Conservation (phyloP, 2,113 vertebrate genomes). For the Pogonocichla stellata region DNA sequence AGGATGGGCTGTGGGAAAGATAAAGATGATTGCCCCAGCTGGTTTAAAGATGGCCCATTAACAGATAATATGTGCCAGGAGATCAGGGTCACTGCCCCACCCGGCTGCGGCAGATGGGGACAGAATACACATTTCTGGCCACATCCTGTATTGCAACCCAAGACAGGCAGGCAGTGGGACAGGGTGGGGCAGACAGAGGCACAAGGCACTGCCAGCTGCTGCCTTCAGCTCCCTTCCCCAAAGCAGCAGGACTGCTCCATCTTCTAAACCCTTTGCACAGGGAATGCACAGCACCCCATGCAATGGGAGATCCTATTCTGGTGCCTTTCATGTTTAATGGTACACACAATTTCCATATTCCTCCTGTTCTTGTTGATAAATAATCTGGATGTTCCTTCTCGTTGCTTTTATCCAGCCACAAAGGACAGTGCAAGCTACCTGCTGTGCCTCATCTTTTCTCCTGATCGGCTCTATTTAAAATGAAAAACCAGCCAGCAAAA, state of each 20-base stretch:
- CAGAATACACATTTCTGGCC: too few species aligned
- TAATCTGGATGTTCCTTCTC: neutral
- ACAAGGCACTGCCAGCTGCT: neutral
- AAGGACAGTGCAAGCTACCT: neutral
- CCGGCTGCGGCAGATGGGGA: too few species aligned
- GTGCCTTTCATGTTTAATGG: neutral
- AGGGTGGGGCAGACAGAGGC: neutral
- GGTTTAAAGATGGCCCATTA: too few species aligned
- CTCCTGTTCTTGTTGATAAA: neutral
- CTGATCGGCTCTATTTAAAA: neutral
- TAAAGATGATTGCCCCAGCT: too few species aligned
- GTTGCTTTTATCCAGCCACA: neutral
- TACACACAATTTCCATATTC: neutral
- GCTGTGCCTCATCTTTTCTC: constrained; percentile 7
- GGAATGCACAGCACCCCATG: neutral
- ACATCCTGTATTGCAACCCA: too few species aligned
- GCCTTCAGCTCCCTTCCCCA: neutral
- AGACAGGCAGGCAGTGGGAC: neutral
- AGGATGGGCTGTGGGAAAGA: too few species aligned
- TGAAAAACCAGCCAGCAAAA: neutral
- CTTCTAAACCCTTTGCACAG: neutral
- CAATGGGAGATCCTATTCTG: neutral
- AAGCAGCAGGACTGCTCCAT: neutral
- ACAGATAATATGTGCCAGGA: too few species aligned
- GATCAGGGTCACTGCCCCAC: too few species aligned